A percentile compares a stretch with the other conserved stretches of the same genome.
These are phyloP conservation scores for Noctuana brunneofusca DNA, from an alignment of 2,888 invertebrate genomes.

Conservation along the genomic window DNA sequence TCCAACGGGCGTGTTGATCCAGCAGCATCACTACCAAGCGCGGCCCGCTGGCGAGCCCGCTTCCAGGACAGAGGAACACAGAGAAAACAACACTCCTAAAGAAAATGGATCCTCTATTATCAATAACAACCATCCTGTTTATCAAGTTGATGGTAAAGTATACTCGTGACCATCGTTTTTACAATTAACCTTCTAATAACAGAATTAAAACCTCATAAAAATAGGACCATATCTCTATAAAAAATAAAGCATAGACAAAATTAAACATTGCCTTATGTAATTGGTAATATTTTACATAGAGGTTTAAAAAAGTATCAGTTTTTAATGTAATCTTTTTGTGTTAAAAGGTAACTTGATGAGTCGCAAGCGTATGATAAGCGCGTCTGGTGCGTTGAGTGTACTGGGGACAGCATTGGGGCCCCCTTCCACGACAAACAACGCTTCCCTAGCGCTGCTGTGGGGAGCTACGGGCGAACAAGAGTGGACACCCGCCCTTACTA, in stretches of 20 bases:
- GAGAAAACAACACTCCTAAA: constrained; percentile 54
- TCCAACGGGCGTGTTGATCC: constrained; percentile 94
- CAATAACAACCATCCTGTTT: constrained; percentile 65
- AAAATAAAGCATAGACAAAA: too few species aligned
- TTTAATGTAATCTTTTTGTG: neutral
- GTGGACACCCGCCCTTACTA: constrained; percentile 97
- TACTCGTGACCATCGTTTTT: neutral
- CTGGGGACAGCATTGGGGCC: constrained; percentile 46
- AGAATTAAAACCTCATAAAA: too few species aligned
- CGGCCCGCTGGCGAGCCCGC: constrained; percentile 84
- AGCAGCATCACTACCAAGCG: constrained; percentile 96
- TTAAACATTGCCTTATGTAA: too few species aligned
- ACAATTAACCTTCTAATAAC: too few species aligned
- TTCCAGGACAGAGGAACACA: constrained; percentile 55
- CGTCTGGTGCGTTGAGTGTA: constrained; percentile 55
- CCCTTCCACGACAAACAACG: constrained; percentile 72
- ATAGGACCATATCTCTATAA: too few species aligned
- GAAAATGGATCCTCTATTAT: constrained; percentile 57
- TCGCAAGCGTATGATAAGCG: constrained; percentile 72
- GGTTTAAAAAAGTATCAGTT: too few species aligned
- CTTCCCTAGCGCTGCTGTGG: constrained; percentile 90
- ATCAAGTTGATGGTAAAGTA: constrained; percentile 71
- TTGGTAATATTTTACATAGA: too few species aligned
- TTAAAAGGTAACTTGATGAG: constrained; percentile 66
- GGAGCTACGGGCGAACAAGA: constrained; percentile 98